These are phyloP conservation scores for Macroglossus sobrinus DNA, from an alignment of 2,113 vertebrate genomes.

Conservation along the genomic window DNA sequence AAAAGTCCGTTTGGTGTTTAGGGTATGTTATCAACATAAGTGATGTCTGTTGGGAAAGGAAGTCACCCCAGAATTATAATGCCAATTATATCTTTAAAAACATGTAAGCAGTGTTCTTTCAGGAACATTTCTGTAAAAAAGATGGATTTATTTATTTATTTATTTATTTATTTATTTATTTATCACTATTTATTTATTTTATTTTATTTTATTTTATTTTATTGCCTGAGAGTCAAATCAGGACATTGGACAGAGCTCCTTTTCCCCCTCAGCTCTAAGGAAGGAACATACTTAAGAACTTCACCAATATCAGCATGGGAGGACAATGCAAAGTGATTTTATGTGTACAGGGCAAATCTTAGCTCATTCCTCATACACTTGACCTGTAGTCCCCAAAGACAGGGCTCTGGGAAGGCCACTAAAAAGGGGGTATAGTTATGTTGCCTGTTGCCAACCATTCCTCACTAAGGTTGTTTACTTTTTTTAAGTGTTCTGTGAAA, in stretches of 20 bases:
- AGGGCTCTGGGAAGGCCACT: neutral
- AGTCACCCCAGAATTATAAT: conserved; percentile 52
- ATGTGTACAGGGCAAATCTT: neutral
- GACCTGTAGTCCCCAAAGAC: neutral
- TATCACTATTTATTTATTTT: neutral
- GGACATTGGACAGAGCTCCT: neutral
- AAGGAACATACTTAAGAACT: neutral
- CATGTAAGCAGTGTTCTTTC: neutral
- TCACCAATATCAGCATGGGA: neutral
- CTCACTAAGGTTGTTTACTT: neutral
- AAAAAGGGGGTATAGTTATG: neutral
- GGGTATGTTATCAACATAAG: conserved; percentile 51
- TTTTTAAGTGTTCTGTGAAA: neutral
- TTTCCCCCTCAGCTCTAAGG: neutral
- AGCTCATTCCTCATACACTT: neutral
- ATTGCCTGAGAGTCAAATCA: neutral
- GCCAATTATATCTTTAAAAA: conserved; percentile 33
- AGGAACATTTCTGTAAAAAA: conserved; percentile 17
- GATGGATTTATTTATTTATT: neutral
- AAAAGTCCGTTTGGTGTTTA: conserved; percentile 34
- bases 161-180: neutral
- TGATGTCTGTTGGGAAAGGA: conserved; percentile 56
- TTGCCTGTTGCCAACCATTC: neutral
- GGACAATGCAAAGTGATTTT: neutral
- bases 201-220: neutral